Percentiles rank a stretch among this genome's conserved stretches.
Evolutionary conservation across 2,113 vertebrate species (phyloP).

Genomic region (Chaenogobius annularis): DNA sequence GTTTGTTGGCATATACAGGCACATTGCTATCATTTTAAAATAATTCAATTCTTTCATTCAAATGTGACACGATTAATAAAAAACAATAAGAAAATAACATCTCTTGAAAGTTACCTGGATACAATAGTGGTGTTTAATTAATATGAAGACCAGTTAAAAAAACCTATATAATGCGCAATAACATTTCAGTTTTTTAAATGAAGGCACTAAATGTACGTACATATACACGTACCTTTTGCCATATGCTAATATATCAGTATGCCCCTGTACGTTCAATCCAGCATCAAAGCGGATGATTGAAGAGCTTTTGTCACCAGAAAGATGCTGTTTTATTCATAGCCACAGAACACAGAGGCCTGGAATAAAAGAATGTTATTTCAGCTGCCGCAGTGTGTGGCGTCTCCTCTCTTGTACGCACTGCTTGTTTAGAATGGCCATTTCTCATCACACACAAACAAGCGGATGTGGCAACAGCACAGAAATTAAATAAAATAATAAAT

Average conservation of each 20-base stretch:
- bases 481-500: not conserved
- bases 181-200: not conserved
- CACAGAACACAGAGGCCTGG: conserved; percentile 18
- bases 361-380: conserved; percentile 21
- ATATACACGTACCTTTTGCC: not conserved
- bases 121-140: too few species aligned
- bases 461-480: not conserved
- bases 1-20: not conserved
- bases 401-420: conserved; percentile 37
- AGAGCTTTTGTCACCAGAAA: not conserved
- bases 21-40: not conserved
- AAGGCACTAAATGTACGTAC: not conserved
- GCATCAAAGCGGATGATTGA: not conserved
- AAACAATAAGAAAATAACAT: too few species aligned
- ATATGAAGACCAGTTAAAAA: too few species aligned
- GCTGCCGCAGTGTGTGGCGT: conserved; percentile 19
- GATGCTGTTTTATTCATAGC: conserved; percentile 7
- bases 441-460: conserved; percentile 17
- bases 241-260: not conserved
- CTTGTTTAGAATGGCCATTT: conserved; percentile 45
- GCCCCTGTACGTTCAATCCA: not conserved
- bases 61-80: too few species aligned
- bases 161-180: not conserved
- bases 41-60: too few species aligned
- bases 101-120: too few species aligned